Evolutionary conservation across 2,888 invertebrate genomes (phyloP).

Genomic region (Halocaridina rubra): DNA sequence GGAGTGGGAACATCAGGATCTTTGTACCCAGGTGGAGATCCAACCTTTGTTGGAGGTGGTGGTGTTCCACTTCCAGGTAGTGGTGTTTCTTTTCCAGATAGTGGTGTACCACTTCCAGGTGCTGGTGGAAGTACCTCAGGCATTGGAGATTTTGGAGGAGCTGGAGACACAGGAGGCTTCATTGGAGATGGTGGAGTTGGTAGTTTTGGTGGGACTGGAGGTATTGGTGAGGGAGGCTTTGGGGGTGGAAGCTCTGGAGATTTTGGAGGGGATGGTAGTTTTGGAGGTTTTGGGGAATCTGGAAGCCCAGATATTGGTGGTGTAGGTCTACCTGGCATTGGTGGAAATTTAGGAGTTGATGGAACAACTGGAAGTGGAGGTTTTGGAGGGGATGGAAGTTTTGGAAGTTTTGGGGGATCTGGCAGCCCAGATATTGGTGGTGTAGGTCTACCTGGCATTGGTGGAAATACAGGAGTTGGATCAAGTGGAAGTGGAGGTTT

Average conservation of each 20-base stretch:
- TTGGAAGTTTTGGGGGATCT: background rate
- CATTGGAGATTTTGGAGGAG: background rate
- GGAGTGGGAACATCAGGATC: background rate
- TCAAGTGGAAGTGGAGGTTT: background rate
- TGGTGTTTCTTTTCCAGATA: background rate
- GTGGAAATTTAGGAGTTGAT: too few relatives aligned
- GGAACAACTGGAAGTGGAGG: too few relatives aligned
- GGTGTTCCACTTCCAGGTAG: background rate
- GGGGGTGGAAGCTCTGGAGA: background rate
- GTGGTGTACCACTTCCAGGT: background rate
- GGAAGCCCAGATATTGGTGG: background rate
- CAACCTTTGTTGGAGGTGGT: background rate
- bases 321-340: too few relatives aligned
- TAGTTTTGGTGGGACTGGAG: background rate
- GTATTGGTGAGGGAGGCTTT: background rate
- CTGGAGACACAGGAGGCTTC: background rate
- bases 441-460: slow-evolving; percentile 3
- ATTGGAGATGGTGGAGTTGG: background rate
- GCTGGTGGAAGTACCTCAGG: background rate
- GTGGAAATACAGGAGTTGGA: background rate
- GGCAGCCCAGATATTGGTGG: background rate
- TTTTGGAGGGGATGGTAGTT: background rate
- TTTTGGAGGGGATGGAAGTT: too few relatives aligned
- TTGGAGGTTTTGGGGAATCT: background rate
- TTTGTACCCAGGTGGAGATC: background rate